Evolutionary conservation across 2,888 invertebrate species (phyloP), one percentile per base, ranked within the genome.

Genomic region (Serrognathus titanus): DNA sequence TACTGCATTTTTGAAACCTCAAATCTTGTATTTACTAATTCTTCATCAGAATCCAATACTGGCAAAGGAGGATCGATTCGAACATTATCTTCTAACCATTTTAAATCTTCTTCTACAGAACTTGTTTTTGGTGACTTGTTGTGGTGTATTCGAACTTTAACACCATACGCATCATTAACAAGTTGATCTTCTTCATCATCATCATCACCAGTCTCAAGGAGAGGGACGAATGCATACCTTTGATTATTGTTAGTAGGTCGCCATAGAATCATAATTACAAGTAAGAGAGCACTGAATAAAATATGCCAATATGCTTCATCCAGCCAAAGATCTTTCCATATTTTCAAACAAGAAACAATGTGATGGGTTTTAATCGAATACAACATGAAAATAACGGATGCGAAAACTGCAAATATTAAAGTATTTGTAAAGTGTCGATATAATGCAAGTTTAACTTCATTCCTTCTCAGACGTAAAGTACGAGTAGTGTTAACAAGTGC

Each of bases 241-340:
- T 96, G 96, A 79, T 96, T 97, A 78, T 97, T 97, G 75, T 92
- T 93, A 12, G 94, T 94, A 4, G 97, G 97, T 64, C 97, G 82
- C 96, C 96, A 97, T 60, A 97, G 83, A 61, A 97, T 85, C 92
- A 97, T 96, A 66, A 97, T 97, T 36, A 92, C 92, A 38, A 92
- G 79, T 20, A 97, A 81, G 54, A 97, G 85, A 63, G 90, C 83
- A 11, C 92, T 93, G 78, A 97, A 97, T 55, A 96, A 81, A 37
- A 96, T 84, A 78, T 95, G 96, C 97, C 97, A 97, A 77, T 92
- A 97, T 2, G 94, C 96, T 63, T 94, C 92, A 74, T 97, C 95
- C 69, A 97, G 79, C 97, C 97, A 97, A 63, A 94, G 82, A 70
- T 92, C 89, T 71, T 89, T 90, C 96, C 96, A 97, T 62, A 92